A percentile compares a stretch with the other conserved stretches of the same genome.
phyloP scores from a whole-genome alignment of 2,888 invertebrate species.

The Lepidocyrtinus sp. region DNA sequence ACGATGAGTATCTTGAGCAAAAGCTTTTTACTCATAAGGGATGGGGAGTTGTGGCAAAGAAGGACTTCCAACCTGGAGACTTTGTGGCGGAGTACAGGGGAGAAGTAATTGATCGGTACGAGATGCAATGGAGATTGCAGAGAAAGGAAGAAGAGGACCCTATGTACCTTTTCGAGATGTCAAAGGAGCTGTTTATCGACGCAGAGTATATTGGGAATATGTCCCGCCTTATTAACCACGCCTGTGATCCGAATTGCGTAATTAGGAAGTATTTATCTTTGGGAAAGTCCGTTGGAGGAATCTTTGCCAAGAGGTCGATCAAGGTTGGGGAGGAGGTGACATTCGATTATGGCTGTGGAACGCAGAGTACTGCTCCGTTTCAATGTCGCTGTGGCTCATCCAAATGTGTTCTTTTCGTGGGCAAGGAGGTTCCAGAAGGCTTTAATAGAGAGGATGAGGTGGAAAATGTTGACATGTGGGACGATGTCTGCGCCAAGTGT shows the following conservation, averaged over 20 bases:
- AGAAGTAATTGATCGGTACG: slow-evolving; percentile 63
- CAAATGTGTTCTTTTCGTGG: slow-evolving; percentile 61
- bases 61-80: slow-evolving; percentile 53
- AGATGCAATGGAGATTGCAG: slow-evolving; percentile 54
- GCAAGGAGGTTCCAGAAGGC: slow-evolving; percentile 43
- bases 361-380: slow-evolving; percentile 61
- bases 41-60: slow-evolving; percentile 61
- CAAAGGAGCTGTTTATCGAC: slow-evolving; percentile 61
- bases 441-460: slow-evolving; percentile 30
- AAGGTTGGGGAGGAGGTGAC: slow-evolving; percentile 64
- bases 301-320: slow-evolving; percentile 63
- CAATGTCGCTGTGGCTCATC: slow-evolving; percentile 63
- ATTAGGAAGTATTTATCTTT: slow-evolving; percentile 62
- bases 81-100: slow-evolving; percentile 68
- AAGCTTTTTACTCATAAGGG: slow-evolving; percentile 57
- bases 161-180: slow-evolving; percentile 65
- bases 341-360: slow-evolving; percentile 64
- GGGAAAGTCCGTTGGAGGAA: slow-evolving; percentile 64
- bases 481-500: slow-evolving; percentile 64
- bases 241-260: slow-evolving; percentile 67
- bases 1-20: slow-evolving; percentile 44
- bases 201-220: slow-evolving; percentile 67
- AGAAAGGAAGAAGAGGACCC: slow-evolving; percentile 65
- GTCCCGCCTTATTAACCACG: slow-evolving; percentile 67
- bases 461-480: slow-evolving; percentile 56